phyloP scores from a whole-genome alignment of 1,140 invertebrate species.

The Neodiprion fabricii region DNA sequence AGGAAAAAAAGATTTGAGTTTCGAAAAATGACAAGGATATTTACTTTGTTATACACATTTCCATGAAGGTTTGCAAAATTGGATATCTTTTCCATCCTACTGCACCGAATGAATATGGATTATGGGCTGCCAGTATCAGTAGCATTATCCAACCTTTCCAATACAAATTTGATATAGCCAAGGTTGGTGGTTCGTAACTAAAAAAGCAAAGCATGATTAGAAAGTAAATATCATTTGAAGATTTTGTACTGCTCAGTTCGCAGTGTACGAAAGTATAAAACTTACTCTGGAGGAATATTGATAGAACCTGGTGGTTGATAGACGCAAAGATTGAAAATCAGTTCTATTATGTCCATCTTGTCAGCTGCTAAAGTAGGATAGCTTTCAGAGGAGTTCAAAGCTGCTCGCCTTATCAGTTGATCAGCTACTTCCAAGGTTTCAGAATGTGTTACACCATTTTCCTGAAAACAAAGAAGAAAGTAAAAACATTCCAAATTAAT shows the following conservation, averaged over 20 bases:
- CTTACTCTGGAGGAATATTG: conserved; percentile 76
- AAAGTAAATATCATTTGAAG: conserved; percentile 16
- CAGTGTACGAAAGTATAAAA: conserved; percentile 18
- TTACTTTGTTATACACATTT: conserved; percentile 96
- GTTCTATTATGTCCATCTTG: conserved; percentile 86
- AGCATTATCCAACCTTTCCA: conserved; percentile 96
- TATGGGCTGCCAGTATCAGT: conserved; percentile 89
- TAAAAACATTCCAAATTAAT: neutral
- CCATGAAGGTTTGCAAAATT: conserved; percentile 90
- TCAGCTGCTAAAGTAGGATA: conserved; percentile 75
- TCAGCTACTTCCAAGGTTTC: conserved; percentile 88
- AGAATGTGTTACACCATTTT: conserved; percentile 79
- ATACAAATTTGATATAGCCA: conserved; percentile 90
- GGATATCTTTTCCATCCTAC: conserved; percentile 90
- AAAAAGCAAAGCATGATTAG: conserved; percentile 28
- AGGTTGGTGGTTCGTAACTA: conserved; percentile 83
- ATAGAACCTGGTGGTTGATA: conserved; percentile 96
- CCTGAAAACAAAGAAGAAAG: conserved; percentile 57
- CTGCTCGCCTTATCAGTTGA: conserved; percentile 83
- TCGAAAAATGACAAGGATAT: conserved; percentile 34
- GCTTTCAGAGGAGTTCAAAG: conserved; percentile 72
- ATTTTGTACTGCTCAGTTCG: conserved; percentile 12
- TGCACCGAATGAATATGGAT: conserved; percentile 86
- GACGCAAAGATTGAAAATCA: conserved; percentile 87
- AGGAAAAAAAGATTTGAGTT: neutral